Conservation (phyloP, 1,140 invertebrate genomes). For the Drosophila littoralis region DNA sequence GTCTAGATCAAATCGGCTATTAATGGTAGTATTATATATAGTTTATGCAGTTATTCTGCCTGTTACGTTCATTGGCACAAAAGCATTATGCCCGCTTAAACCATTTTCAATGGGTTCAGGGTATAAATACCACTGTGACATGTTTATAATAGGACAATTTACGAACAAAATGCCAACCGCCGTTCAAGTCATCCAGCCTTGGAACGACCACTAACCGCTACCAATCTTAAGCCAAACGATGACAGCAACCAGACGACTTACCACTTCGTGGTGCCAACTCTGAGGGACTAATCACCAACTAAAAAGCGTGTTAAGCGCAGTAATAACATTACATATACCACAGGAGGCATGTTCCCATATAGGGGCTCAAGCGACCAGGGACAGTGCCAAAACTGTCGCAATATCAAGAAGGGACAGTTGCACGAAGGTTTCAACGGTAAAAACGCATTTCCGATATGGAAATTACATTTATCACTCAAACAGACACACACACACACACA, state of each 20-base stretch:
- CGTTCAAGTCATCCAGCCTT: not conserved
- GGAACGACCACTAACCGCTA: not conserved
- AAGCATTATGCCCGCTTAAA: no score
- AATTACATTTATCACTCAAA: slow-evolving; percentile 19
- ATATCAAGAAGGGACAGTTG: not conserved
- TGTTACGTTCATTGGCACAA: no score
- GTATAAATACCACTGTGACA: not conserved
- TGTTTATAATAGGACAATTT: slow-evolving; percentile 13
- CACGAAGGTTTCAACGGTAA: not conserved
- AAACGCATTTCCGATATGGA: slow-evolving; percentile 14
- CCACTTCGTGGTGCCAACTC: slow-evolving; percentile 1
- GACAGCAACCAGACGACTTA: not conserved
- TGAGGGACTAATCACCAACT: not conserved
- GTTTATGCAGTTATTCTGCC: no score
- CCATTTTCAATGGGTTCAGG: no score
- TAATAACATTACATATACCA: slow-evolving; percentile 3
- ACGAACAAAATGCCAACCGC: slow-evolving; percentile 1
- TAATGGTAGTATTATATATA: no score
- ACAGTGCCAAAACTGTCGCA: not conserved
- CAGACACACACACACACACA: not conserved
- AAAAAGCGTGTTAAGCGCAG: not conserved
- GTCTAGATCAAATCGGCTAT: no score
- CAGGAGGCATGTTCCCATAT: not conserved
- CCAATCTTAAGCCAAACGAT: not conserved
- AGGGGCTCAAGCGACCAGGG: no score